Base-by-base conservation (phyloP, 1,140 invertebrate species). In the Drosophila lacertosa region DNA sequence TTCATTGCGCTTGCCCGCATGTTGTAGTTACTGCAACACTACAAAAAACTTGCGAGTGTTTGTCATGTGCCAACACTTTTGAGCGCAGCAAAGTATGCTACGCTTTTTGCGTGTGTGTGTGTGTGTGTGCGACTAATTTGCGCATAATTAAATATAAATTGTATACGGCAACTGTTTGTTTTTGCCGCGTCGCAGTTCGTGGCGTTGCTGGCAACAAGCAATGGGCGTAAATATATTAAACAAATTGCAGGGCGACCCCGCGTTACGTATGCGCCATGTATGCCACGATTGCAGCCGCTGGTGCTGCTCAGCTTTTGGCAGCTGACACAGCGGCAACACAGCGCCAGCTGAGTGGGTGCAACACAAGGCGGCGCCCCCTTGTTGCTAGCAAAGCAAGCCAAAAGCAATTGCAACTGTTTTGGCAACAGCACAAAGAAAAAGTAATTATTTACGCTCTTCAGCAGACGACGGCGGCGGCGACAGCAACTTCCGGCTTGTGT, bases 111-210 rank as follows among this genome's bases (percentile, higher is more conserved):
- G 18, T 32, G 35, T 10, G n/a, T 5, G 44, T 20, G 29, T 13
- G 26, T 54, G 35, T 62, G 60, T 39, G 37, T 44, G 64, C 32
- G 47, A 88, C 82, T 89, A 88, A 88, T 88, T 88, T 88, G 83
- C 77, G 82, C 83, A 88, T 88, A 88, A 88, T 88, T 88, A 88
- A 88, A 88, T 88, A 89, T 75, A 88, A 89, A 89, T 88, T 88
- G 83, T 88, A 82, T 78, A 72, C 73, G 55, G 69, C 82, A 71
- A 54, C 59, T 86, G 77, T 86, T 88, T 88, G 82, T 78, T 88
- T 67, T 77, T 60, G 33, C 48, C 48, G 42, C 22, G 29, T 35
- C 54, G 47, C 57, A 42, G 26, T 29, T 59, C 26, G n/a, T 51
- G 53, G 32, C 29, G 22, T 55, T 54, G 54, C 50, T 70, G 59